Conservation (phyloP, 2,113 vertebrate genomes). For the Microcebus lehilahytsara region DNA sequence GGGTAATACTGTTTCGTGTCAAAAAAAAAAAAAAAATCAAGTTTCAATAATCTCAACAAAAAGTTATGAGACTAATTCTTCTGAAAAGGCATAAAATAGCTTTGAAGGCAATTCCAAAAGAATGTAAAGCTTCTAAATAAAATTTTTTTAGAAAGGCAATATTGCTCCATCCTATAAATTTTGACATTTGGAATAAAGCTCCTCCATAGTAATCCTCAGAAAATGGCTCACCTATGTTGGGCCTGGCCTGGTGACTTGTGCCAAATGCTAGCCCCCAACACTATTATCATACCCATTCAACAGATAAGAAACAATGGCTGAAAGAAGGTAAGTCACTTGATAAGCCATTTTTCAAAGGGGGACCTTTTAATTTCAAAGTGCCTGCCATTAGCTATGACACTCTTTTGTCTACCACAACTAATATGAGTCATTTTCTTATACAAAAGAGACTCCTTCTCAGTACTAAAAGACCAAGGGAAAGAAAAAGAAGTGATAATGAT, state of each 20-base stretch:
- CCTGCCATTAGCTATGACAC: neutral
- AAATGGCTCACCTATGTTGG: neutral
- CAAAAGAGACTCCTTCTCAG: neutral
- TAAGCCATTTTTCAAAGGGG: neutral
- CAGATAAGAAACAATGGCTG: neutral
- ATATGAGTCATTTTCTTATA: neutral
- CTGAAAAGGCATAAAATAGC: neutral
- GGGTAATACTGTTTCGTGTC: neutral
- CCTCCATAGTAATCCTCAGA: neutral
- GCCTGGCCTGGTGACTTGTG: fast-evolving
- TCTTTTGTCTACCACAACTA: neutral
- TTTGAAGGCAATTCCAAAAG: neutral
- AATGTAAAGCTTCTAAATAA: neutral
- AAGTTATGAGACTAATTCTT: neutral
- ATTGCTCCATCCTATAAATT: too few relatives aligned
- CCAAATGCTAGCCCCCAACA: neutral
- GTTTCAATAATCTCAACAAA: neutral
- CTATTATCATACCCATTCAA: neutral
- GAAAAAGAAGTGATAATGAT: neutral
- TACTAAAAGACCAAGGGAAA: neutral
- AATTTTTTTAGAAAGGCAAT: neutral
- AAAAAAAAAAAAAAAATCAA: neutral
- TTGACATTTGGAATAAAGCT: neutral
- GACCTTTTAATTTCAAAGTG: neutral
- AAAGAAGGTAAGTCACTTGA: neutral